Conservation (phyloP, 2,888 invertebrate genomes). For the Himalopsyche anomala region DNA sequence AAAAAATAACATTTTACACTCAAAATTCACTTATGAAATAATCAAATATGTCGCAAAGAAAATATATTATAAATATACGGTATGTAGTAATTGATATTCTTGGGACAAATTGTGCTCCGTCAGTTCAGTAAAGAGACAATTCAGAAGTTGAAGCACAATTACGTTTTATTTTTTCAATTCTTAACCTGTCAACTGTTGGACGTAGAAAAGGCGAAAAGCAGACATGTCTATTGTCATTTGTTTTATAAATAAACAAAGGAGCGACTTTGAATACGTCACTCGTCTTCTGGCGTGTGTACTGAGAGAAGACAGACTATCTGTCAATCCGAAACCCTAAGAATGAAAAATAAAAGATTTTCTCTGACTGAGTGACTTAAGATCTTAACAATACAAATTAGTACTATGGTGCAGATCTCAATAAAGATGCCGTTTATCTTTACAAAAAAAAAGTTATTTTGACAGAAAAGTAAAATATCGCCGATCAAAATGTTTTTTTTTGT, state of each 20-base stretch:
- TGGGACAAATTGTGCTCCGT: neutral
- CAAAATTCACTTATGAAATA: too few relatives aligned
- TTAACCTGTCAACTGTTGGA: constrained; percentile 51
- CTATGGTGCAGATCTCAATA: neutral
- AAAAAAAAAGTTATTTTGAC: neutral
- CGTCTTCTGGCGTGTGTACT: constrained; percentile 21
- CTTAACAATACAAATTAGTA: constrained; percentile 15
- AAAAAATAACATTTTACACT: too few relatives aligned
- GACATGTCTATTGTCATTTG: constrained; percentile 62
- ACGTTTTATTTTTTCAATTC: constrained; percentile 50
- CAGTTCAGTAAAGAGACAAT: constrained; percentile 31
- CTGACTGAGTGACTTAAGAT: neutral
- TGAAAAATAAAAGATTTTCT: constrained; percentile 18
- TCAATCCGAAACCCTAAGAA: constrained; percentile 15
- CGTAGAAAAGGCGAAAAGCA: constrained; percentile 47
- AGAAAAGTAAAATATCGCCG: too few relatives aligned
- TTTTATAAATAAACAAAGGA: constrained; percentile 63
- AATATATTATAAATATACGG: too few relatives aligned
- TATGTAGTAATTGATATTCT: neutral
- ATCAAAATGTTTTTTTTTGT: too few relatives aligned
- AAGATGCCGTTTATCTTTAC: neutral
- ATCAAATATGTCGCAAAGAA: too few relatives aligned
- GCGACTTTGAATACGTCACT: constrained; percentile 56
- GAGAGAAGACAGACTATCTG: constrained; percentile 34
- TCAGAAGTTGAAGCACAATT: constrained; percentile 58